Percentiles rank a stretch among this genome's conserved stretches.
These are phyloP conservation scores for Hylia prasina DNA, from an alignment of 2,113 vertebrate genomes.

Conservation along the genomic window DNA sequence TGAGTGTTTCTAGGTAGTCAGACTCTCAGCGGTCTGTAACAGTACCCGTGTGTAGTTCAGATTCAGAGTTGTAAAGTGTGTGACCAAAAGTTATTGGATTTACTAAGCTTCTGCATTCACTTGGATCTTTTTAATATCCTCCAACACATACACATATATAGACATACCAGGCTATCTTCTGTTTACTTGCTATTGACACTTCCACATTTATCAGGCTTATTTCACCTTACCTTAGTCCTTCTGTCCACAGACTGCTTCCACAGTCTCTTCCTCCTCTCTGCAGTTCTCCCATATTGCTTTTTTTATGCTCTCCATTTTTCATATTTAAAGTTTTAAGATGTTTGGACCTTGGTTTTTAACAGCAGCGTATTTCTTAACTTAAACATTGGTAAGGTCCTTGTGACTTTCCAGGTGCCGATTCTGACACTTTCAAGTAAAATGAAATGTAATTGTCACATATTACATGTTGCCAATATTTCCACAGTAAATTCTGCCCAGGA, in stretches of 20 bases:
- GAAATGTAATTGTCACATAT: conserved; percentile 20
- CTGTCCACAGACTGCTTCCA: neutral
- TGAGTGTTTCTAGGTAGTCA: neutral
- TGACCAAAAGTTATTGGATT: neutral
- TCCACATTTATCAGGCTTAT: conserved; percentile 33
- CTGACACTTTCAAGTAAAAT: conserved; percentile 34
- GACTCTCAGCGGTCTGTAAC: neutral
- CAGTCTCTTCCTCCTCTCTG: neutral
- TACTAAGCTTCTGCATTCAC: neutral
- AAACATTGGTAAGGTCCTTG: neutral
- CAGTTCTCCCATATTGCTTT: conserved; percentile 41
- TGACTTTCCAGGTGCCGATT: neutral
- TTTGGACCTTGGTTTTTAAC: conserved; percentile 50
- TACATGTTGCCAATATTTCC: neutral
- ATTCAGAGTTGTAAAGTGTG: neutral
- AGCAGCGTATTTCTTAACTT: conserved; percentile 35
- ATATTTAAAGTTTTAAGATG: conserved; percentile 60
- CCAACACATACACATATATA: neutral
- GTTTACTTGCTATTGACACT: conserved; percentile 18
- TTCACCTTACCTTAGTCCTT: conserved; percentile 2
- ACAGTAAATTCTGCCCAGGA: neutral
- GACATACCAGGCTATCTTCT: neutral
- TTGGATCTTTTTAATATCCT: neutral
- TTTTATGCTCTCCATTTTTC: conserved; percentile 50
- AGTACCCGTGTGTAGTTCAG: neutral